phyloP scores from a whole-genome alignment of 2,113 vertebrate species.

The Otolemur garnettii region DNA sequence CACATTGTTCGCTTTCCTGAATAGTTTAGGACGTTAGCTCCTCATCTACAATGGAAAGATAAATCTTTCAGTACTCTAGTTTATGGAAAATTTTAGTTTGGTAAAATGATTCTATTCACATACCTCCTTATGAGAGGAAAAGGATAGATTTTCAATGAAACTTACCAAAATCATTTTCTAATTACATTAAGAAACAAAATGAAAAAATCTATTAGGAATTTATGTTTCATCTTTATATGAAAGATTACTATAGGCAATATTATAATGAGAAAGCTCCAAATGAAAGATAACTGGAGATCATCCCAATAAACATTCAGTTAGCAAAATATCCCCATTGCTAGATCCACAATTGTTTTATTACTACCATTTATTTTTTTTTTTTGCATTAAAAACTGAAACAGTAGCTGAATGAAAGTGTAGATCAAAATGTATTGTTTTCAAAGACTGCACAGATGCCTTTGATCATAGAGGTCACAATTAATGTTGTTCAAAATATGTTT shows the following conservation, averaged over 20 bases:
- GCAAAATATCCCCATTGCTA: not conserved
- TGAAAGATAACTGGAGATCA: conserved; percentile 48
- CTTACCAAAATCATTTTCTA: conserved; percentile 29
- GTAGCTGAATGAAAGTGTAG: conserved; percentile 26
- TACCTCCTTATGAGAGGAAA: not conserved
- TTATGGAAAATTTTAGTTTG: conserved; percentile 42
- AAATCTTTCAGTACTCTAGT: not conserved
- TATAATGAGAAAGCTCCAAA: conserved; percentile 2
- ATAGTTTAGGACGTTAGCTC: not conserved
- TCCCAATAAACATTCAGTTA: conserved; percentile 48
- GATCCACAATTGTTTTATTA: conserved; percentile 30
- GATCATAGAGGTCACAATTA: conserved; percentile 33
- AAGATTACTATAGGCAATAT: conserved; percentile 25
- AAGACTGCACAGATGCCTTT: not conserved
- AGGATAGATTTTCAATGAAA: conserved; percentile 48
- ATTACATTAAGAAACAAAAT: conserved; percentile 42
- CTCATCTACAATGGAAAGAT: conserved; percentile 12
- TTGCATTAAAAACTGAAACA: conserved; percentile 53
- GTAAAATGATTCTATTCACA: not conserved
- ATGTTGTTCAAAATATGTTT: conserved; percentile 26
- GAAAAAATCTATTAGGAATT: conserved; percentile 50
- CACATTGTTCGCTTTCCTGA: not conserved
- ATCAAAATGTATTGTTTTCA: conserved; percentile 65
- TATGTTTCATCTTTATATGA: not conserved
- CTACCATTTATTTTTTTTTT: not conserved